Evolutionary conservation across 2,797 vertebrate species (phyloP), one percentile per base, ranked within the genome.

Genomic region (Austrolebias charrua): DNA sequence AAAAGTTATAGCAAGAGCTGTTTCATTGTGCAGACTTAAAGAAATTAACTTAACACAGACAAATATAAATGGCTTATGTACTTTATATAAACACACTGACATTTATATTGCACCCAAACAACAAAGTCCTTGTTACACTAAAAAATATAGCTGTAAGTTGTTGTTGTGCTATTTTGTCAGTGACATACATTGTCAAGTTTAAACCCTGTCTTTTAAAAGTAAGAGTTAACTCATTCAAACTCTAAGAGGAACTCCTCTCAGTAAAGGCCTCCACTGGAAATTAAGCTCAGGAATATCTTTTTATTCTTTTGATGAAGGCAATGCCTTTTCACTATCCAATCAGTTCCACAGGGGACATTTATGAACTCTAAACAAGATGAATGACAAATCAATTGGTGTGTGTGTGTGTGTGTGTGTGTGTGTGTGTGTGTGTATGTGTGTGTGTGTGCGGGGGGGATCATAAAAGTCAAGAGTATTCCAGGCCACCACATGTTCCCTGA

Each of bases 301-400:
- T 67, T 40, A 29, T n/a, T 58, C 56, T 78, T 69, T 67, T 67
- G 63, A 67, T 46, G 55, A 12, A 58, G 45, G 53, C 20, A 45
- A 13, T 5, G 31, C 35, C 31, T 38, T 43, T 43, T 60, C 33
- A n/a, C 53, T 63, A 63, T 72, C 50, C 16, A 59, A 6, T 29
- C 57, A 42, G 60, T 62, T 42, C 67, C 45, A 52, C 71, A 46
- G 75, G 76, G 44, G 56, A 60, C 38, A 15, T 63, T 31, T 52
- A 11, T 46, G 18, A 67, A 35, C 60, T 38, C 42, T 24, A 19
- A 49, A 24, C 44, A 20, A 35, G 0, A 38, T 61, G 52, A 60
- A 20, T 42, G 46, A 60, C 14, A 60, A 38, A 38, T 42, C 51
- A 63, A 66, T 40, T 40, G 15, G n/a, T n/a, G n/a, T n/a, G n/a